Evolutionary conservation across 1,140 invertebrate species (phyloP).

Genomic region (Aphis gossypii): DNA sequence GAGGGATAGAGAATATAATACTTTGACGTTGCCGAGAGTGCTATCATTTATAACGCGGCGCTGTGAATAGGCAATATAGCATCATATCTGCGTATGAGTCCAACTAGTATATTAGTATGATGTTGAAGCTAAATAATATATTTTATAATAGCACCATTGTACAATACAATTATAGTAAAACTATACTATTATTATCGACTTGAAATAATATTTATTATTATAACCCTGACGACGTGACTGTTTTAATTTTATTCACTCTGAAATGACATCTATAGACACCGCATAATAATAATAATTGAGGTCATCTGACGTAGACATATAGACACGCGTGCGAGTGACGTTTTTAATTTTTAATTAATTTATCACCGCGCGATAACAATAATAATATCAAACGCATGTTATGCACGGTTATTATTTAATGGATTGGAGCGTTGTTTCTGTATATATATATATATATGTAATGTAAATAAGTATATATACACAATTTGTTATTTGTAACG

Average conservation of each 20-base stretch:
- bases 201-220: conserved; percentile 23
- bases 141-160: not conserved
- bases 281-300: not conserved
- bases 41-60: conserved; percentile 34
- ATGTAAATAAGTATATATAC: not conserved
- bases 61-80: conserved; percentile 42
- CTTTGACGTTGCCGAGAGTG: not conserved
- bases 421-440: not conserved
- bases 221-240: no score
- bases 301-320: not conserved
- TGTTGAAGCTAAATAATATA: not conserved
- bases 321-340: not conserved
- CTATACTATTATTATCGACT: not conserved
- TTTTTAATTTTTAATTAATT: conserved; percentile 15
- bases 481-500: not conserved
- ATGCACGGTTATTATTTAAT: not conserved
- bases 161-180: no score
- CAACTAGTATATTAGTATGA: not conserved
- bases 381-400: not conserved
- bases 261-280: not conserved
- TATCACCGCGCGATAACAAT: not conserved
- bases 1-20: not conserved
- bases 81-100: not conserved
- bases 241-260: not conserved
- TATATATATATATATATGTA: not conserved